Percentiles rank a stretch among this genome's conserved stretches.
Evolutionary conservation across 2,113 vertebrate genomes (phyloP).

Genomic region (Neopipo cinnamomea): DNA sequence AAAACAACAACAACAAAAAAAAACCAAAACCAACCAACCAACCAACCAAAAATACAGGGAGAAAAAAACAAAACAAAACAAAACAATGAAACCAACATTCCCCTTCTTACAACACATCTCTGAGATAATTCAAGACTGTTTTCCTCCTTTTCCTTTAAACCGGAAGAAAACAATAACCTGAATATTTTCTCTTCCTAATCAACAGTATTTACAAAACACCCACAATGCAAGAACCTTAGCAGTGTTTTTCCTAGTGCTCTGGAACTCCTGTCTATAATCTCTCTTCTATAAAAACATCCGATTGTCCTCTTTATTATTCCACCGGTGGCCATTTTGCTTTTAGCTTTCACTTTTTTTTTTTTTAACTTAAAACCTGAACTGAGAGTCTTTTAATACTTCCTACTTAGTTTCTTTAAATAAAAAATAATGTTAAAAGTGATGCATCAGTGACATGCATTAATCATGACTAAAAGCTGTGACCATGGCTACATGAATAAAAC

Average conservation of each 20-base stretch:
- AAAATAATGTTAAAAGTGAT: conserved; percentile 14
- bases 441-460: conserved; percentile 33
- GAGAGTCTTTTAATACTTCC: conserved; percentile 22
- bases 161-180: background rate
- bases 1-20: background rate
- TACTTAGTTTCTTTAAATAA: conserved; percentile 35
- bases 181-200: background rate
- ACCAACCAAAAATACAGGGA: background rate
- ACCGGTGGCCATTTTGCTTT: background rate
- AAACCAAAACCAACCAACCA: no score
- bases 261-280: background rate
- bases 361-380: background rate
- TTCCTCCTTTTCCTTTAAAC: background rate
- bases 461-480: conserved; percentile 37
- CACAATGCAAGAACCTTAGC: background rate
- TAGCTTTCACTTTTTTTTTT: background rate
- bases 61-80: no score
- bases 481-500: conserved; percentile 22
- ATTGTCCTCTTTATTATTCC: background rate
- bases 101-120: background rate
- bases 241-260: background rate
- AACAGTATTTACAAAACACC: fast-evolving
- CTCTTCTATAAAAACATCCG: background rate
- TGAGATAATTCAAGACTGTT: background rate
- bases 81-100: no score